phyloP scores from a whole-genome alignment of 2,888 invertebrate species.

The Ichneumoninae sp. region DNA sequence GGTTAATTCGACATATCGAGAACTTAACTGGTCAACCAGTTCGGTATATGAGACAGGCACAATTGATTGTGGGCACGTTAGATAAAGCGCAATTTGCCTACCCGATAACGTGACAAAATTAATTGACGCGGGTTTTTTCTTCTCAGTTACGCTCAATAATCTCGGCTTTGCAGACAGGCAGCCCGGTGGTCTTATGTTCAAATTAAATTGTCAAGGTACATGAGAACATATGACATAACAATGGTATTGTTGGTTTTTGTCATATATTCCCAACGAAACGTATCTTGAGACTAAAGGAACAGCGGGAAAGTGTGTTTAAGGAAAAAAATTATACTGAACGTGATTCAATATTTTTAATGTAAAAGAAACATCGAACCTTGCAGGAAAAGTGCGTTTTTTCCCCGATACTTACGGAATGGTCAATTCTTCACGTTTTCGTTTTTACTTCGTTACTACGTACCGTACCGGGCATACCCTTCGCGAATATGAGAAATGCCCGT shows the following conservation, averaged over 20 bases:
- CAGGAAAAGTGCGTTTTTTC: neutral
- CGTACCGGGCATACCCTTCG: neutral
- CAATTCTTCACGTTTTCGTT: conserved; percentile 11
- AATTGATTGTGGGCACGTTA: conserved; percentile 11
- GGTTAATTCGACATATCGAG: conserved; percentile 12
- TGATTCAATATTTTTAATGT: no score
- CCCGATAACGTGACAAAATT: conserved; percentile 33
- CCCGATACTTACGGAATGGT: neutral
- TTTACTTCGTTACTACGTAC: conserved; percentile 7
- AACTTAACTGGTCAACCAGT: conserved; percentile 5
- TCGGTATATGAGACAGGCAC: neutral
- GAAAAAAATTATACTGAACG: no score
- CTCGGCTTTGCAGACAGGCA: neutral
- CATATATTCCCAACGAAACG: no score
- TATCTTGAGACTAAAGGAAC: no score
- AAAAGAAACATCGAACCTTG: neutral
- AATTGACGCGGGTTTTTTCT: conserved; percentile 1
- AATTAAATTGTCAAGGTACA: no score
- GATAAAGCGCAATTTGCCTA: conserved; percentile 31
- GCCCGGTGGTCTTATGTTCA: neutral
- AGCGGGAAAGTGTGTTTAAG: no score
- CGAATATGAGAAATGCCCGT: conserved; percentile 23
- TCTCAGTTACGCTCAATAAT: neutral
- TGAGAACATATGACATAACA: no score
- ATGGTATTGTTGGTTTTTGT: no score